phyloP scores from a whole-genome alignment of 2,113 vertebrate species.

The Phylloscopus whistleri region DNA sequence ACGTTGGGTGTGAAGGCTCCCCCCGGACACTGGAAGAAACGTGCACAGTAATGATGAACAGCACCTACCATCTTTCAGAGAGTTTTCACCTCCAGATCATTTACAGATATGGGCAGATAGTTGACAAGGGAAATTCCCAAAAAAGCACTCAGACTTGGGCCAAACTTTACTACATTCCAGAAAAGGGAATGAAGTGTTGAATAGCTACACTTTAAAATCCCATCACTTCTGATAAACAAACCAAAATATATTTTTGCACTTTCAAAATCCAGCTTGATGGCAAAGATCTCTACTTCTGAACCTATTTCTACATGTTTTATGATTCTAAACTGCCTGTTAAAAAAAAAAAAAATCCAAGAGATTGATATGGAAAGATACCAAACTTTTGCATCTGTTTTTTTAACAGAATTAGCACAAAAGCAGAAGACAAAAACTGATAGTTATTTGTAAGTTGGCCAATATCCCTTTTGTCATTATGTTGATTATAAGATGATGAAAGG shows the following conservation, averaged over 20 bases:
- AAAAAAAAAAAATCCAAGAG: neutral
- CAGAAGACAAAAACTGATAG: neutral
- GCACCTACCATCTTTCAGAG: neutral
- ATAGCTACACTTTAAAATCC: neutral
- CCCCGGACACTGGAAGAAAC: conserved; percentile 85
- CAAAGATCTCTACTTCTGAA: neutral
- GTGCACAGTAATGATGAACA: neutral
- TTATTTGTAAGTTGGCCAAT: neutral
- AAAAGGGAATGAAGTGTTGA: neutral
- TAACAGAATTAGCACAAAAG: neutral
- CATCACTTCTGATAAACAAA: neutral
- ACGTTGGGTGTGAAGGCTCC: conserved; percentile 95
- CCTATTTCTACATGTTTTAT: too few species aligned
- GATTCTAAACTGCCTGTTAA: neutral
- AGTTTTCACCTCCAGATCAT: neutral
- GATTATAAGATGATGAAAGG: neutral
- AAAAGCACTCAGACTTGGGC: neutral
- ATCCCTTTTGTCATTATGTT: neutral
- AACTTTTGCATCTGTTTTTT: neutral
- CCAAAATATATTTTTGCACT: neutral
- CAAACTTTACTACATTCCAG: neutral
- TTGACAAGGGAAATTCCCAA: neutral
- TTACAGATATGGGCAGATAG: neutral
- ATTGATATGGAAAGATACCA: neutral
- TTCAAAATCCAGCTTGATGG: neutral